These are phyloP conservation scores for Alces alces DNA, from an alignment of 2,113 vertebrate species.

Conservation along the genomic window DNA sequence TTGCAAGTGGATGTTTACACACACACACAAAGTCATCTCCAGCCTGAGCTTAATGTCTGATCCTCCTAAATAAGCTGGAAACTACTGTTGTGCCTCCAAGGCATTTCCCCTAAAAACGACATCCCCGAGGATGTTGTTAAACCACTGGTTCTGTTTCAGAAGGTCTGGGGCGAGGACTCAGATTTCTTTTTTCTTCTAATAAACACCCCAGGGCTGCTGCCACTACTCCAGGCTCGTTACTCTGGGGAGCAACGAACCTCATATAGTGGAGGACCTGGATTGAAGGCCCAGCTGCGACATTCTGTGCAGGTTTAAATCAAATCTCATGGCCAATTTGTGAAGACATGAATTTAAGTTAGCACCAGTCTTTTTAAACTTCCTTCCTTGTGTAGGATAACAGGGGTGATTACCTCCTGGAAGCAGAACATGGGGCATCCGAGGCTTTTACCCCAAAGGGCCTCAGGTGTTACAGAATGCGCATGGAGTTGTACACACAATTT, in stretches of 20 bases:
- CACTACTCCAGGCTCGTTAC: no score
- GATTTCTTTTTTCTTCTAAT: background rate
- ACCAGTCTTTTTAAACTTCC: background rate
- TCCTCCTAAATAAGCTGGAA: background rate
- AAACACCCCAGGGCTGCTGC: no score
- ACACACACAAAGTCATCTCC: background rate
- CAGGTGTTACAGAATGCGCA: accelerated
- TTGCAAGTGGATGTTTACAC: background rate
- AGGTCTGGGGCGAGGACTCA: no score
- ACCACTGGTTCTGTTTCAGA: background rate
- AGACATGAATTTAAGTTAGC: background rate
- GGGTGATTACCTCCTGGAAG: background rate
- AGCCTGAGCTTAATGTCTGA: background rate
- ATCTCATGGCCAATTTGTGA: background rate
- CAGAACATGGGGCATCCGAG: accelerated
- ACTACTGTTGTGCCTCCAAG: background rate
- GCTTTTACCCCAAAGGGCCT: background rate
- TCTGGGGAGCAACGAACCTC: background rate
- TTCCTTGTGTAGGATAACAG: background rate
- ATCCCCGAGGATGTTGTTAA: background rate
- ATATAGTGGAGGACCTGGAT: background rate
- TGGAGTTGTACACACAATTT: background rate
- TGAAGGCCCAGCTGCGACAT: background rate
- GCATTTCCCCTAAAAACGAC: background rate
- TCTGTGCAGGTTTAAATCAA: background rate